Conservation (phyloP, 2,797 vertebrate genomes). For the Chiloscyllium punctatum region DNA sequence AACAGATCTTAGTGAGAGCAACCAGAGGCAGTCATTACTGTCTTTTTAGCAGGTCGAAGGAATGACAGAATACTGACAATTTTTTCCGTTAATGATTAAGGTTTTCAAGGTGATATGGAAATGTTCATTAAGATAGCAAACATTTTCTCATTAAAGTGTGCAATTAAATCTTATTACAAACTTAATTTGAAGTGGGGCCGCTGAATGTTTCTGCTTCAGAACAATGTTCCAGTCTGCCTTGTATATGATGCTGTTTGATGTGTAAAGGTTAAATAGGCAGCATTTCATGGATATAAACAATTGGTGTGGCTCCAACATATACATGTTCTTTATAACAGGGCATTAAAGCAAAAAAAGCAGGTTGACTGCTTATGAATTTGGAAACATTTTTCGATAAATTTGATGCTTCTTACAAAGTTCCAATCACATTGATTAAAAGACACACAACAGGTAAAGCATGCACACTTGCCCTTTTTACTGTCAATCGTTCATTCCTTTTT, state of each 20-base stretch:
- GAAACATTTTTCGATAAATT: background rate
- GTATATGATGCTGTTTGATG: background rate
- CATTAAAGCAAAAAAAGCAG: background rate
- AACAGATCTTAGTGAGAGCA: background rate
- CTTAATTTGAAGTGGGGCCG: constrained; percentile 17
- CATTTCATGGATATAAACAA: background rate
- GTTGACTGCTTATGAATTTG: background rate
- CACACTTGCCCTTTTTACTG: no score
- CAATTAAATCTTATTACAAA: constrained; percentile 20
- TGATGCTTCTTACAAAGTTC: background rate
- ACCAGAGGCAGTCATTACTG: background rate
- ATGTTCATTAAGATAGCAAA: constrained; percentile 12
- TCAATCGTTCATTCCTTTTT: background rate
- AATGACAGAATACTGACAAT: background rate
- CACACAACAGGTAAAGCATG: background rate
- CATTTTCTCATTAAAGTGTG: constrained; percentile 15
- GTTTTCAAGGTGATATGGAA: background rate
- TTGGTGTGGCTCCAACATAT: background rate
- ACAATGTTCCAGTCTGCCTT: no score
- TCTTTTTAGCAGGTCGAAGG: background rate
- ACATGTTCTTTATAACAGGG: background rate
- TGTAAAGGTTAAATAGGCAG: background rate
- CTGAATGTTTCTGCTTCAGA: background rate
- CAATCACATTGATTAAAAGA: background rate
- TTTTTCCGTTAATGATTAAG: background rate